Base-by-base conservation (phyloP, 2,797 vertebrate species). In the Acrocephalus scirpaceus region DNA sequence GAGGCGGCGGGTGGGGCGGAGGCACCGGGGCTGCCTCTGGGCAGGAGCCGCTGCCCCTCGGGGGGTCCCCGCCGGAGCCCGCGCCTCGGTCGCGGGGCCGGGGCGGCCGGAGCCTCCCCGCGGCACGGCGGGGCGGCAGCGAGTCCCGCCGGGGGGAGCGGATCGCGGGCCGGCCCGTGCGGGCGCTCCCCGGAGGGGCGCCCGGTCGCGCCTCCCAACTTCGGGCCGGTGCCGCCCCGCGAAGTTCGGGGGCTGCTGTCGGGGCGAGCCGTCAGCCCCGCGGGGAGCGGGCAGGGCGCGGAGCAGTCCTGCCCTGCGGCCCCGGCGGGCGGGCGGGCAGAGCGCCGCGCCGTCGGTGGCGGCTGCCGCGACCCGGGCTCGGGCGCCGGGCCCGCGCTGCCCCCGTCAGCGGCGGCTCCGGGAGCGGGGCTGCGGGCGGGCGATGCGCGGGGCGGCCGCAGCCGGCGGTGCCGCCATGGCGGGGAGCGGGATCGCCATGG, bases 401-500 rank as follows among this genome's bases (percentile, higher is more conserved):
- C 44, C 30, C 16, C 18, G 42, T 7, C 14, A 29, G 48, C 5
- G 61, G 56, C 20, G 66, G 25, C 51, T 5, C n/a, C 38, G 38
- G 13, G 32, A 54, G 72, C 34, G 47, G 19, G 40, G 34, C 40
- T 3, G 67, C 19, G 47, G 38, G 47, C 27, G 47, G 74, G 48
- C 48, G 42, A 20, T n/a, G 58, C 32, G 67, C 40, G 76, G 47
- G 36, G 58, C 58, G 57, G 72, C 34, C 30, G 47, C 73, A 50
- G 61, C 20, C 40, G 62, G 61, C 76, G 45, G 65, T 4, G 50
- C 67, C 50, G 69, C 69, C 69, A 71, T 71, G 77, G 96, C 93
- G 97, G 94, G 97, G 96, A 98, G 97, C 96, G 91, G 93, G 86
- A 98, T 99, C 78, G 95, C 98, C 98, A 98, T 99, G 98, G 98